Base-by-base conservation (phyloP, 2,113 vertebrate genomes). In the Chlamydotis undulata region DNA sequence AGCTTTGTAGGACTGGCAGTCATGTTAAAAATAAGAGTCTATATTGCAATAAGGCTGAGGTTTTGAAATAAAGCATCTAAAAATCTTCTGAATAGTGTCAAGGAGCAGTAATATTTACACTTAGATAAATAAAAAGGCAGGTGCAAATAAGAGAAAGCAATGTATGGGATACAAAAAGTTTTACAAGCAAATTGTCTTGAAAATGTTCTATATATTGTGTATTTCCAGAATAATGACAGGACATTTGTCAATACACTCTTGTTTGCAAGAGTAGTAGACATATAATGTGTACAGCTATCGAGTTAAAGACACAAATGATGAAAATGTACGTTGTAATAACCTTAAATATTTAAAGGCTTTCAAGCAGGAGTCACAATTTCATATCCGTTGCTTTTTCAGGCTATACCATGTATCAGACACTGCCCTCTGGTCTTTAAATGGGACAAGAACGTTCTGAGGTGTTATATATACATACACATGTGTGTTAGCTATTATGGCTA, bases 291-390 rank as follows among this genome's bases (percentile, higher is more conserved):
- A 71, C 92, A 93, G 82, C 81, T 95, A 96, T 96, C 89, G 96
- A 89, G 57, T 92, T 97, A 96, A 97, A 89, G 69, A 95, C 61
- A 93, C 81, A 97, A 94, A 97, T 89, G 65, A 64, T 76, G 93
- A 93, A 97, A 94, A 78, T 45, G 57, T 78, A 83, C 15, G 28
- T 83, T 97, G 76, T 60, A 95, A 95, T 76, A 97, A 91, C 65
- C 56, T 74, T 94, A 94, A 96, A 95, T 97, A 97, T 95, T 94
- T 97, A 94, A 97, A 97, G 76, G 69, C 70, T 97, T 96, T 94
- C 94, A 85, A 82, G 89, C 24, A 93, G 68, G 74, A 92, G 71
- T 84, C 49, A 60, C 35, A 83, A 74, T 92, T 96, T 79, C 64
- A 76, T 83, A 87, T 53, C 70, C 92, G 59, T 82, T 97, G 65